Conservation (phyloP, 2,888 invertebrate species). For the Lasioglossum lativentre region DNA sequence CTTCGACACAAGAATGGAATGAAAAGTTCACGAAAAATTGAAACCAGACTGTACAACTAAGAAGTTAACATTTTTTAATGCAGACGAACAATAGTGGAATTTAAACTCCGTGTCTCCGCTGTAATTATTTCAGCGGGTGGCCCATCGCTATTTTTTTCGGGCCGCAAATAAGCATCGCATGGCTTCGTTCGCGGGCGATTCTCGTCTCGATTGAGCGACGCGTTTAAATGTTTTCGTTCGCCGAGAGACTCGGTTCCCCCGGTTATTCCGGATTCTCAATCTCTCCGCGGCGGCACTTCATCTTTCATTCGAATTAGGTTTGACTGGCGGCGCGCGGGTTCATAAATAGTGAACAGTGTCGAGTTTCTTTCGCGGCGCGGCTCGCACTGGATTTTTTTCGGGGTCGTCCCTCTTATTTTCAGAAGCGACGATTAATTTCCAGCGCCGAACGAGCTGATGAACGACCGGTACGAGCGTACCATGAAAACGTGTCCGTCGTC, state of each 20-base stretch:
- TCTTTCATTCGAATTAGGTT: slow-evolving; percentile 62
- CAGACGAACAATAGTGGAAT: neutral
- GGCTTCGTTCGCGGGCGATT: neutral
- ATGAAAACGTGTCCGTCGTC: slow-evolving; percentile 51
- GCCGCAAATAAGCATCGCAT: neutral
- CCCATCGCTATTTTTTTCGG: neutral
- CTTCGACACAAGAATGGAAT: no score
- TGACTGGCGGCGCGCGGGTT: slow-evolving; percentile 51
- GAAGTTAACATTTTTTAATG: no score
- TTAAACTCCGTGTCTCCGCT: neutral
- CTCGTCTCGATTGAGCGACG: neutral
- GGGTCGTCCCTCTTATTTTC: slow-evolving; percentile 67
- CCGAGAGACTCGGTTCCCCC: slow-evolving; percentile 6
- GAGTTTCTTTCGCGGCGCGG: slow-evolving; percentile 62
- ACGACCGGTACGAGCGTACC: slow-evolving; percentile 65
- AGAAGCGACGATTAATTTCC: slow-evolving; percentile 74
- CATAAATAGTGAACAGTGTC: slow-evolving; percentile 72
- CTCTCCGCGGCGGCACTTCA: slow-evolving; percentile 43
- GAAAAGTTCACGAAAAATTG: no score
- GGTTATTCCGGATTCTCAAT: slow-evolving; percentile 20
- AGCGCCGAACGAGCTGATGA: slow-evolving; percentile 74
- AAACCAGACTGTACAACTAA: no score
- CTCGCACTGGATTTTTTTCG: slow-evolving; percentile 51
- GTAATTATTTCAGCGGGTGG: neutral
- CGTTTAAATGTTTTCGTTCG: slow-evolving; percentile 39